Evolutionary conservation across 2,797 vertebrate genomes (phyloP).

Genomic region (Ciconia nigra): DNA sequence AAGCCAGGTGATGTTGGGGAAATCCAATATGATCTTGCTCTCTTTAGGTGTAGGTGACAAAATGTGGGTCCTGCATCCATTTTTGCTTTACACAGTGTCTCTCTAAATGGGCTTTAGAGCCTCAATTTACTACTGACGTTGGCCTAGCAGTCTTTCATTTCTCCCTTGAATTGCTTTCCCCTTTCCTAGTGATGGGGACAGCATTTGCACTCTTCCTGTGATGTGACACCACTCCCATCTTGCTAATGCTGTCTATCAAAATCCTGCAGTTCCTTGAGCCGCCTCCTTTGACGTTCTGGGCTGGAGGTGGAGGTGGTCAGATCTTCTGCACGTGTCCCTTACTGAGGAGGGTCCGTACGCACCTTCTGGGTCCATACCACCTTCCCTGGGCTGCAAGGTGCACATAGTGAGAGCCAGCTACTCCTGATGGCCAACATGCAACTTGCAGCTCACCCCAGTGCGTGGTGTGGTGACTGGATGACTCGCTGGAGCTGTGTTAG

Average conservation of each 20-base stretch:
- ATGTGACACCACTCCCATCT: not conserved
- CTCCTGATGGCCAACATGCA: not conserved
- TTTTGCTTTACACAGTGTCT: not conserved
- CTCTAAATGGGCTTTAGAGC: not conserved
- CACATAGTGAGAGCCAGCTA: not conserved
- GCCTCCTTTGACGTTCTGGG: rapidly evolving
- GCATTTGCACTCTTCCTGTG: not conserved
- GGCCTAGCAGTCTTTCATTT: not conserved
- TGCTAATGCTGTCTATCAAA: rapidly evolving
- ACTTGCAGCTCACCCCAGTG: not conserved
- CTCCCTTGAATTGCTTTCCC: not conserved
- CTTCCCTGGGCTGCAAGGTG: not conserved
- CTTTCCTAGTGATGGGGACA: not conserved
- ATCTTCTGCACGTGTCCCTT: not conserved
- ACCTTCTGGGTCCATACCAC: not conserved
- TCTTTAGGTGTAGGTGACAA: not conserved
- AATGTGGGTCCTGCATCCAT: not conserved
- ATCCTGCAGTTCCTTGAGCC: not conserved
- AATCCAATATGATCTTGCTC: not conserved
- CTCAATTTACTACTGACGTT: not conserved
- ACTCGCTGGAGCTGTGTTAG: not conserved
- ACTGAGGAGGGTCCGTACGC: rapidly evolving
- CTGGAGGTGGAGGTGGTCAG: not conserved
- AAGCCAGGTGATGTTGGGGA: not conserved
- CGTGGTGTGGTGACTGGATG: not conserved